A percentile compares a stretch with the other conserved stretches of the same genome.
These are phyloP conservation scores for Nemotelus pantherinus DNA, from an alignment of 2,888 invertebrate genomes.

Conservation along the genomic window DNA sequence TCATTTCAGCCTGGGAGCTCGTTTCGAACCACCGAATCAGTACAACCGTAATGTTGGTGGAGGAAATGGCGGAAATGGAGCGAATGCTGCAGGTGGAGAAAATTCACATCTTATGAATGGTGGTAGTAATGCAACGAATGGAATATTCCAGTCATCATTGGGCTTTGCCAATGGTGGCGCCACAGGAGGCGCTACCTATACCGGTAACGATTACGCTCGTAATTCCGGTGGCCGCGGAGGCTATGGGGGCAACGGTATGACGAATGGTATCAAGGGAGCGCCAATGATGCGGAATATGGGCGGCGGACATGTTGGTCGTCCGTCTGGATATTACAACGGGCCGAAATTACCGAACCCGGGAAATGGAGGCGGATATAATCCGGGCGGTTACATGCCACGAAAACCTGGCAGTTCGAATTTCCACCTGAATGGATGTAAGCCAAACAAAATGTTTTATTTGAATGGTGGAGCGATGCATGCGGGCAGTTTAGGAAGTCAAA, in stretches of 20 bases:
- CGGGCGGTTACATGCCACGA: constrained; percentile 16
- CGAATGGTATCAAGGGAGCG: neutral
- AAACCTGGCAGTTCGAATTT: neutral
- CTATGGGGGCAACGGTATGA: neutral
- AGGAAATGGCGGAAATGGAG: constrained; percentile 8
- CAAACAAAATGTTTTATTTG: constrained; percentile 22
- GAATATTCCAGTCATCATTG: neutral
- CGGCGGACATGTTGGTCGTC: neutral
- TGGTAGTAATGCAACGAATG: neutral
- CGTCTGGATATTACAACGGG: constrained; percentile 3
- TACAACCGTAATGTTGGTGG: constrained; percentile 26
- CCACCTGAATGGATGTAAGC: neutral
- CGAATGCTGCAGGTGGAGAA: neutral
- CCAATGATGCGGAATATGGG: constrained; percentile 25
- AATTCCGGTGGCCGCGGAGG: neutral
- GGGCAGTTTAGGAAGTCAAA: neutral
- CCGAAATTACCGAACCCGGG: neutral
- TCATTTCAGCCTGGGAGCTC: neutral
- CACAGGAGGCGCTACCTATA: neutral
- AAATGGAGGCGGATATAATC: neutral
- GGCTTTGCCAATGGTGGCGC: neutral
- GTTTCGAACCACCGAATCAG: constrained; percentile 14
- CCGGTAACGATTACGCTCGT: neutral
- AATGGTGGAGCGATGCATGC: neutral
- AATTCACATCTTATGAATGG: neutral